These are phyloP conservation scores for Axinella damicornis DNA, from an alignment of 37 sponge, comb jelly and placozoan species.

Conservation along the genomic window DNA sequence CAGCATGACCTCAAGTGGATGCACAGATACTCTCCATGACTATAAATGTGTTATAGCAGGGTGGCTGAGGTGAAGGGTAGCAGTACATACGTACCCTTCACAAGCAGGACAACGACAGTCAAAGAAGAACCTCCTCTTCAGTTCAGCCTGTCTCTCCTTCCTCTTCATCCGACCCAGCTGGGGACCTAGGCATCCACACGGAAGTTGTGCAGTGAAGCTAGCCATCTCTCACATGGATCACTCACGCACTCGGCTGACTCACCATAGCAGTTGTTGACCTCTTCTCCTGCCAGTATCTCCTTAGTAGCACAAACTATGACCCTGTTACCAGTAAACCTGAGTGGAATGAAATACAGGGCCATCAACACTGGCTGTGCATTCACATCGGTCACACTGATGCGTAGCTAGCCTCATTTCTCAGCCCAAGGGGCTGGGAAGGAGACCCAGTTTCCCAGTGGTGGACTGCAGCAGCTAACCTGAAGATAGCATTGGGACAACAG, in stretches of 20 bases:
- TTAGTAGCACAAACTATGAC: conserved; percentile 13
- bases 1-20: too few relatives aligned
- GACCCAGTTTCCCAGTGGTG: too few relatives aligned
- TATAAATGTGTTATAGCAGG: too few relatives aligned
- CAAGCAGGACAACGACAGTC: conserved; percentile 66
- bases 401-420: too few relatives aligned
- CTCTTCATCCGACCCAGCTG: conserved; percentile 39
- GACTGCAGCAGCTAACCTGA: conserved; percentile 48
- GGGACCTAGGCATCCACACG: conserved; percentile 44
- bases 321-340: conserved; percentile 54
- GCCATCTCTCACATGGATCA: too few relatives aligned
- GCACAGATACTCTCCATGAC: too few relatives aligned
- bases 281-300: conserved; percentile 32
- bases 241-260: too few relatives aligned
- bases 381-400: neutral
- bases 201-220: too few relatives aligned
- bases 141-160: conserved; percentile 25
- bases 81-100: conserved; percentile 9
- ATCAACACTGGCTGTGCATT: too few relatives aligned
- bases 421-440: too few relatives aligned
- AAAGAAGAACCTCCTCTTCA: conserved; percentile 61
- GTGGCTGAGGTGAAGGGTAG: neutral
- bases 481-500: conserved; percentile 66
- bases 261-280: conserved; percentile 68
- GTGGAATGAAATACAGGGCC: neutral